These are phyloP conservation scores for Plecotus auritus DNA, from an alignment of 2,113 vertebrate species.

Conservation along the genomic window DNA sequence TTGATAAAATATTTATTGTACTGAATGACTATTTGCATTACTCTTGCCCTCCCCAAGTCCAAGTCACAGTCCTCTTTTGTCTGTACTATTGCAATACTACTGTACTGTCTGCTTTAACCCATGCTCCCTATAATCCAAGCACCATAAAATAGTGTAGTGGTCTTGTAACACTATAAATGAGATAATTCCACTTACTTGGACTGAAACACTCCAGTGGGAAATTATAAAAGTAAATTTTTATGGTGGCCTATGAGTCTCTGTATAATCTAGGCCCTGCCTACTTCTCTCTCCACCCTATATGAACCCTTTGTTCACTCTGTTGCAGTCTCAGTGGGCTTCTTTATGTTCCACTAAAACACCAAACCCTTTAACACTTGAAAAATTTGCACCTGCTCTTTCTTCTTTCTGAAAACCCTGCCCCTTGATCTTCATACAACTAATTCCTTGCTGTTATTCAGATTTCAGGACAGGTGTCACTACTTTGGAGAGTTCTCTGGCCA, in stretches of 20 bases:
- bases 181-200: neutral
- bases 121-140: neutral
- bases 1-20: slow-evolving; percentile 16
- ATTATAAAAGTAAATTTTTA: neutral
- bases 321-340: neutral
- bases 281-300: neutral
- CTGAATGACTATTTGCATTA: neutral
- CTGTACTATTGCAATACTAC: neutral
- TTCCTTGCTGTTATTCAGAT: neutral
- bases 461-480: neutral
- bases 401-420: neutral
- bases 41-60: neutral
- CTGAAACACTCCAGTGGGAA: neutral
- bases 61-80: neutral
- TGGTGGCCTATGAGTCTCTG: neutral
- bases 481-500: neutral
- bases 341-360: neutral
- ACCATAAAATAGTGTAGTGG: neutral
- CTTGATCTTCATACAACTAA: neutral
- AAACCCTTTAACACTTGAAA: neutral
- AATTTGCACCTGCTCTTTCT: neutral
- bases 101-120: neutral
- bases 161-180: neutral
- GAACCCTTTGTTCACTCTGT: neutral
- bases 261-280: neutral